Percentiles rank a stretch among this genome's conserved stretches.
Conservation (phyloP, 2,888 invertebrate species). For the Athetis lepigone region DNA sequence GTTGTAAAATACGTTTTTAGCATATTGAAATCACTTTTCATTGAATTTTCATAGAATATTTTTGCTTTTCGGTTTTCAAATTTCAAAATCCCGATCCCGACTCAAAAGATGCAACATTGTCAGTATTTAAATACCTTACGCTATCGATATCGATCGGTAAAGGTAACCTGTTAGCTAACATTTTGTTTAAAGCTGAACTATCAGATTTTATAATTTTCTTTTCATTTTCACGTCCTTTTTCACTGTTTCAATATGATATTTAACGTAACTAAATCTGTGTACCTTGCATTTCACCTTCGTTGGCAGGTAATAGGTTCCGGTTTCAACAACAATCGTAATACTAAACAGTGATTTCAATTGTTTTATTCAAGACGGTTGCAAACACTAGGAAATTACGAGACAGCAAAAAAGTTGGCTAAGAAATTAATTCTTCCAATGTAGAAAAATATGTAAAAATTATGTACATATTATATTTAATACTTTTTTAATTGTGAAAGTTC, state of each 20-base stretch:
- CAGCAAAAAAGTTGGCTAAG: background rate
- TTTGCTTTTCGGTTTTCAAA: background rate
- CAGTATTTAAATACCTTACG: slow-evolving; percentile 2
- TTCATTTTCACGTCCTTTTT: slow-evolving; percentile 4
- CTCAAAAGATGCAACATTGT: slow-evolving; percentile 2
- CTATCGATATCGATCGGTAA: background rate
- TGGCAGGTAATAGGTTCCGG: slow-evolving; percentile 62
- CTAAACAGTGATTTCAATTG: slow-evolving; percentile 67
- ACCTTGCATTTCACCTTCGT: slow-evolving; percentile 55
- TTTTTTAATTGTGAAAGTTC: background rate
- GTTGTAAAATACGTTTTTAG: slow-evolving; percentile 40
- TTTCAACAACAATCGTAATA: slow-evolving; percentile 67
- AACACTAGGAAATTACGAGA: slow-evolving; percentile 54
- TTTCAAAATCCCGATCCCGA: background rate
- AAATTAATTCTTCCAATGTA: slow-evolving; percentile 5
- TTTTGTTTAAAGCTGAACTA: slow-evolving; percentile 25
- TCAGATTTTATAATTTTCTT: slow-evolving; percentile 18
- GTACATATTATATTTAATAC: background rate
- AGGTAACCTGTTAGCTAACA: slow-evolving; percentile 19
- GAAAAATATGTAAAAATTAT: background rate
- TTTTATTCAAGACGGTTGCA: slow-evolving; percentile 66
- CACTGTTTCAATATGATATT: too few species aligned
- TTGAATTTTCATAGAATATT: background rate
- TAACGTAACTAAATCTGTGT: slow-evolving; percentile 26
- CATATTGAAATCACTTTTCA: slow-evolving; percentile 15